Percentiles rank a stretch among this genome's conserved stretches.
phyloP scores from a whole-genome alignment of 2,113 vertebrate genomes.

The Stictonetta naevosa region DNA sequence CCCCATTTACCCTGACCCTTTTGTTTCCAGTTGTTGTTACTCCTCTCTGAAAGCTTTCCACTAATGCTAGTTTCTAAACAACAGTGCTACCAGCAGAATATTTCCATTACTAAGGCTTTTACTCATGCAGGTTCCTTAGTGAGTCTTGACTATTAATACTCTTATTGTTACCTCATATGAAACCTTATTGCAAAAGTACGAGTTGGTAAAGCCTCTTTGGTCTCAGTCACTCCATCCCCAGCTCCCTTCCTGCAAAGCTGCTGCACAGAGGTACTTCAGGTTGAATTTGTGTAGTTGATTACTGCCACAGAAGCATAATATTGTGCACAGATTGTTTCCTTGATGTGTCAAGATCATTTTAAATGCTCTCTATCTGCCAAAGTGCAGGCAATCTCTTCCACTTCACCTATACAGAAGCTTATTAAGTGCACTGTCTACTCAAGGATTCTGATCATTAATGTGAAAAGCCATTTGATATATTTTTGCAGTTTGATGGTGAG shows the following conservation, averaged over 20 bases:
- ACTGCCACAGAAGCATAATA: not conserved
- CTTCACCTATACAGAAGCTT: not conserved
- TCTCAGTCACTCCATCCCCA: not conserved
- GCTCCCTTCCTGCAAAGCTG: not conserved
- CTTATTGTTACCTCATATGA: not conserved
- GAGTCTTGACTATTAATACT: not conserved
- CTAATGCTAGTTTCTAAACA: not conserved
- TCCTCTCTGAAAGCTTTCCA: not conserved
- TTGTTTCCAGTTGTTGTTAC: not conserved
- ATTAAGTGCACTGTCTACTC: not conserved
- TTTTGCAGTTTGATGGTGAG: not conserved
- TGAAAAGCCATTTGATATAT: not conserved
- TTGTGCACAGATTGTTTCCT: not conserved
- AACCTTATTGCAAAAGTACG: not conserved
- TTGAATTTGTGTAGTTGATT: not conserved
- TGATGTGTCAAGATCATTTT: not conserved
- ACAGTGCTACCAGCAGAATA: not conserved
- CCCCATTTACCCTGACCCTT: accelerated
- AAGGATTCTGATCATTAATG: not conserved
- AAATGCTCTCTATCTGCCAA: not conserved
- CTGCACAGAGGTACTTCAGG: not conserved
- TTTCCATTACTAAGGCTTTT: not conserved
- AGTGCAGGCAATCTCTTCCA: not conserved
- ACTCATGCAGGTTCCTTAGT: not conserved
- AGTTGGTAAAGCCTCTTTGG: not conserved